Evolutionary conservation across 2,797 vertebrate genomes (phyloP).

Genomic region (Arremon aurantiirostris): DNA sequence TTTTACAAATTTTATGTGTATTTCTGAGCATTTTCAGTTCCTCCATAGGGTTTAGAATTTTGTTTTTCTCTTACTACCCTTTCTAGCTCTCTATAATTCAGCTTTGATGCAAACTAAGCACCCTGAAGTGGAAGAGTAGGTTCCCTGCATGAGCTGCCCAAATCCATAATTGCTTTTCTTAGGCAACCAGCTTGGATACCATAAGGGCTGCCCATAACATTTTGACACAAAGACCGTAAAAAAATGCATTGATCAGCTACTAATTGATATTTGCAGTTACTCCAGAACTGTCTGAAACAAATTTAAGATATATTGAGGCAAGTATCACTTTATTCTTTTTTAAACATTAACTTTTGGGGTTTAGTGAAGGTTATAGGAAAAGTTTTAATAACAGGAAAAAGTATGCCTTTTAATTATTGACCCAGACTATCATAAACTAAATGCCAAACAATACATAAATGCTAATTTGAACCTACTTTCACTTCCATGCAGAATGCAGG

Average conservation of each 20-base stretch:
- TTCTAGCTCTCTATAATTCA: background rate
- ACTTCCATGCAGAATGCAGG: background rate
- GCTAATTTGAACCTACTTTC: constrained; percentile 50
- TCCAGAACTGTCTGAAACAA: background rate
- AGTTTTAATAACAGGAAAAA: background rate
- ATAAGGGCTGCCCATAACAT: background rate
- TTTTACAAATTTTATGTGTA: background rate
- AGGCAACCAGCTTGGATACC: background rate
- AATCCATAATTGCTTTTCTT: background rate
- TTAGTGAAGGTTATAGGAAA: background rate
- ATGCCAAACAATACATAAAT: constrained; percentile 39
- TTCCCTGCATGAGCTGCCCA: background rate
- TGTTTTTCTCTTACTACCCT: background rate
- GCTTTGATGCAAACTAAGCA: background rate
- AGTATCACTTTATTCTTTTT: background rate
- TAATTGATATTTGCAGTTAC: background rate
- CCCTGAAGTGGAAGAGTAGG: accelerated
- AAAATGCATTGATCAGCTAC: accelerated
- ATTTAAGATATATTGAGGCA: background rate
- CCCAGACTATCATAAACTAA: constrained; percentile 16
- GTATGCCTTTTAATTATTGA: constrained; percentile 50
- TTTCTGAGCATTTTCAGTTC: background rate
- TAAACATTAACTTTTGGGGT: background rate
- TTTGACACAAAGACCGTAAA: background rate
- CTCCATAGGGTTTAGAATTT: background rate